These are phyloP conservation scores for Caenorhabditis sp. DNA, from an alignment of 2,888 invertebrate genomes.

Conservation along the genomic window DNA sequence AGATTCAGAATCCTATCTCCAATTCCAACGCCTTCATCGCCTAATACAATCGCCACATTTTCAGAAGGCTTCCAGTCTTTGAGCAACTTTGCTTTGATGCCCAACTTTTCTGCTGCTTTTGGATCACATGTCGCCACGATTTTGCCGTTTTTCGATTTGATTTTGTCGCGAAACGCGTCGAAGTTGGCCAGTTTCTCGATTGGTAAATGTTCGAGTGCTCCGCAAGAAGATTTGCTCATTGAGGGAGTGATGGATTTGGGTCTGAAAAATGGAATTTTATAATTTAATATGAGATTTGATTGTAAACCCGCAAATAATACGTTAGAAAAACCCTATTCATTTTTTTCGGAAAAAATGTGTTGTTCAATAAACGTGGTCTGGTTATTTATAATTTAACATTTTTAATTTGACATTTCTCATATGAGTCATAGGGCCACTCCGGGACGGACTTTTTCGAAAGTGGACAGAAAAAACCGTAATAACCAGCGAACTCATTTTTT, in stretches of 20 bases:
- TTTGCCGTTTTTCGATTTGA: conserved; percentile 14
- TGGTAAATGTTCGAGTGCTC: conserved; percentile 49
- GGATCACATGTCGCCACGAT: conserved; percentile 41
- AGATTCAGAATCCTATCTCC: conserved; percentile 16
- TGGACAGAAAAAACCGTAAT: too few species aligned
- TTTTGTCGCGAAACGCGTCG: conserved; percentile 21
- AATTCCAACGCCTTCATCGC: conserved; percentile 43
- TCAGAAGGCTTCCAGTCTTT: conserved; percentile 15
- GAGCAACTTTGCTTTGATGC: conserved; percentile 13
- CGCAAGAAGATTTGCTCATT: conserved; percentile 53
- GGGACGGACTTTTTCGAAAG: too few species aligned
- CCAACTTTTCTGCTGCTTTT: conserved; percentile 20
- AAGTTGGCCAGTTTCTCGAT: conserved; percentile 30
- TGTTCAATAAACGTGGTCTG: too few species aligned
- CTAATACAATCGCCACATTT: conserved; percentile 26
- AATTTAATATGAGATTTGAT: too few species aligned
- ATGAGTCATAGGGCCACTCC: too few species aligned
- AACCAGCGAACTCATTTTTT: too few species aligned
- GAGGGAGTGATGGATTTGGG: conserved; percentile 47
- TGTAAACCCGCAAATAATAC: too few species aligned
- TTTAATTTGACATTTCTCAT: too few species aligned
- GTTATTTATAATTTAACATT: too few species aligned
- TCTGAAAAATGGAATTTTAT: conserved; percentile 25
- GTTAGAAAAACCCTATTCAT: too few species aligned
- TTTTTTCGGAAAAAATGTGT: too few species aligned